Percentiles rank a stretch among this genome's conserved stretches.
These are phyloP conservation scores for Halictus quadricinctus DNA, from an alignment of 2,888 invertebrate genomes.

Conservation along the genomic window DNA sequence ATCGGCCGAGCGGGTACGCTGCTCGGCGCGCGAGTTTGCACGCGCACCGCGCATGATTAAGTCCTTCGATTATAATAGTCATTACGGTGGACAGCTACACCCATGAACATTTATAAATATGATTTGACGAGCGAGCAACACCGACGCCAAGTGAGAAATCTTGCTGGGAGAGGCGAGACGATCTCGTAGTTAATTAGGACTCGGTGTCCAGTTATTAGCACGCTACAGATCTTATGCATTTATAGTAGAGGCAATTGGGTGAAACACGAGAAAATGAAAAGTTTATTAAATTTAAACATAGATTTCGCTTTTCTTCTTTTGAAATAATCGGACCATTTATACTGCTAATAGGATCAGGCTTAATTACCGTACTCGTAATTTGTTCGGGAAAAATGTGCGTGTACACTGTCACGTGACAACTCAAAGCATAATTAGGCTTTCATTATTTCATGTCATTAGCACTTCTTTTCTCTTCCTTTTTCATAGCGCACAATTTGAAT, in stretches of 20 bases:
- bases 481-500: not conserved
- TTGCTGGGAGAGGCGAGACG: not conserved
- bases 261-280: not conserved
- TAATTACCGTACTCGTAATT: not conserved
- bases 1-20: not conserved
- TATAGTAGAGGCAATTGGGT: not conserved
- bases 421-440: not conserved
- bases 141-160: constrained; percentile 2
- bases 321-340: not conserved
- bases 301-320: not conserved
- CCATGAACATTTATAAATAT: constrained; percentile 24
- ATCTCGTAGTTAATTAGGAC: constrained; percentile 1
- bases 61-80: constrained; percentile 31
- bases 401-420: not conserved
- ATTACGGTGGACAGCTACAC: constrained; percentile 18
- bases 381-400: not conserved
- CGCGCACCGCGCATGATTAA: constrained; percentile 29
- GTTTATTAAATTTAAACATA: constrained; percentile 12
- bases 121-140: constrained; percentile 18
- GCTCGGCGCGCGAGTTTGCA: not conserved
- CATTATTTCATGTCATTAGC: not conserved
- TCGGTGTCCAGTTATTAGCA: not conserved
- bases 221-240: not conserved
- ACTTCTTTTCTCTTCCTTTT: not conserved
- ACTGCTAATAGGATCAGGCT: not conserved